A percentile compares a stretch with the other conserved stretches of the same genome.
Evolutionary conservation across 2,113 vertebrate species (phyloP).

Genomic region (Gadus macrocephalus): DNA sequence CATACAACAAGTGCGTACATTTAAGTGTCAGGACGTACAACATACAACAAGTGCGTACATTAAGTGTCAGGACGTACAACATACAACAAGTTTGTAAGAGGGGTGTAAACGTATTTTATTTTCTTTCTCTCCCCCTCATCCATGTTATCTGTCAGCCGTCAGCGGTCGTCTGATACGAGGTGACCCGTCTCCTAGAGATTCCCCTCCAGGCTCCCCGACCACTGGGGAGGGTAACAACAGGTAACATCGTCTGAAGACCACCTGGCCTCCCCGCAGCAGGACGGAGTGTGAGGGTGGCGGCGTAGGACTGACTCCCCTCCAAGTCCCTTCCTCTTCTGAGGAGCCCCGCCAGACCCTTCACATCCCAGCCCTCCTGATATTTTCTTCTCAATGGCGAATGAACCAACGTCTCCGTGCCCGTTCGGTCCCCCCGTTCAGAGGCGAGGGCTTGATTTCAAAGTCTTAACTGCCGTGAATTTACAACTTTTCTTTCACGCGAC

Average conservation of each 20-base stretch:
- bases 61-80: too few relatives aligned
- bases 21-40: too few relatives aligned
- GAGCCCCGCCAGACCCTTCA: constrained; percentile 87
- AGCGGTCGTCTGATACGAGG: constrained; percentile 23
- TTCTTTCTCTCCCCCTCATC: constrained; percentile 2
- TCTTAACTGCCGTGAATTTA: constrained; percentile 97
- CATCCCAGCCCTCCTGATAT: constrained; percentile 98
- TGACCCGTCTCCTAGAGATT: constrained; percentile 50
- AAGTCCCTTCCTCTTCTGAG: constrained; percentile 57
- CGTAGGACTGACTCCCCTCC: constrained; percentile 76
- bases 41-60: too few relatives aligned
- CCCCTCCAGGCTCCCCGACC: constrained; percentile 57
- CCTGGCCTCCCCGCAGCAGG: constrained; percentile 50
- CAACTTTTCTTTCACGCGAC: constrained; percentile 97
- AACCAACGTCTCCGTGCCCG: constrained; percentile 90
- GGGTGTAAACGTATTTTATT: neutral
- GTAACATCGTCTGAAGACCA: constrained; percentile 55
- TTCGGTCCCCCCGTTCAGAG: constrained; percentile 93
- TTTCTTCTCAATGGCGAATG: constrained; percentile 99
- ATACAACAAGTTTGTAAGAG: too few relatives aligned
- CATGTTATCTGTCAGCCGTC: constrained; percentile 16
- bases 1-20: too few relatives aligned
- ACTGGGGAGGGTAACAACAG: constrained; percentile 42
- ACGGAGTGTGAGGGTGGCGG: constrained; percentile 91
- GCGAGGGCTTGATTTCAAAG: constrained; percentile 93